These are phyloP conservation scores for Synanthedon andrenaeformis DNA, from an alignment of 2,888 invertebrate species.

Conservation along the genomic window DNA sequence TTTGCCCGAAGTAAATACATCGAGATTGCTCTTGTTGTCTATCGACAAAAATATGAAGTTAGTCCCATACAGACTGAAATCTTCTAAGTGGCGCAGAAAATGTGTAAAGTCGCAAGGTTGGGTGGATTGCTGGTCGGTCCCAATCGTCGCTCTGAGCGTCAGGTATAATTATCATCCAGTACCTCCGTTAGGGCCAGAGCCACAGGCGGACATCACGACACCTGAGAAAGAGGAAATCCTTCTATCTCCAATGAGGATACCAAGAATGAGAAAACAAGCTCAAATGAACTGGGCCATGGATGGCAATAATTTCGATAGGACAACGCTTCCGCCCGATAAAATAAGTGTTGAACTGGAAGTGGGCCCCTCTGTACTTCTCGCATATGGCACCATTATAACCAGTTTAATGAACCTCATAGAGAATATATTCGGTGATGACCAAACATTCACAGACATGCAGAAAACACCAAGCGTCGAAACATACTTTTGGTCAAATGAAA, in stretches of 20 bases:
- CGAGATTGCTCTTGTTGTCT: conserved; percentile 82
- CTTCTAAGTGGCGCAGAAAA: conserved; percentile 84
- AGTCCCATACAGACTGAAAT: conserved; percentile 72
- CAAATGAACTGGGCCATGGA: conserved; percentile 75
- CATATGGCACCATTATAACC: conserved; percentile 92
- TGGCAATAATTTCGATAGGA: conserved; percentile 88
- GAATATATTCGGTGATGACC: conserved; percentile 97
- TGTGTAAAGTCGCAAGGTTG: conserved; percentile 82
- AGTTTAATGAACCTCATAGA: conserved; percentile 93
- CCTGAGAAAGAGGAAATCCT: conserved; percentile 95
- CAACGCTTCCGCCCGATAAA: conserved; percentile 85
- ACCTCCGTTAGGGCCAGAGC: conserved; percentile 87
- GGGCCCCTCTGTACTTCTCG: conserved; percentile 89
- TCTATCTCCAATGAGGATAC: conserved; percentile 91
- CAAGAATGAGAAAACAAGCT: conserved; percentile 79
- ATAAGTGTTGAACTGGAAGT: conserved; percentile 94
- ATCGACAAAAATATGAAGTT: conserved; percentile 91
- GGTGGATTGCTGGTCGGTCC: conserved; percentile 97
- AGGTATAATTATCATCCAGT: conserved; percentile 93
- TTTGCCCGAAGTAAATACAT: conserved; percentile 92
- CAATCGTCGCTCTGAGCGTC: conserved; percentile 92
- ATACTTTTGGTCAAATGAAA: conserved; percentile 45
- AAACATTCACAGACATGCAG: conserved; percentile 93
- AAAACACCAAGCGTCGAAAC: conserved; percentile 65
- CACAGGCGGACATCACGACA: conserved; percentile 92